Evolutionary conservation across 2,888 invertebrate species (phyloP), one percentile per base, ranked within the genome.

Genomic region (Drosophila kanekoi): DNA sequence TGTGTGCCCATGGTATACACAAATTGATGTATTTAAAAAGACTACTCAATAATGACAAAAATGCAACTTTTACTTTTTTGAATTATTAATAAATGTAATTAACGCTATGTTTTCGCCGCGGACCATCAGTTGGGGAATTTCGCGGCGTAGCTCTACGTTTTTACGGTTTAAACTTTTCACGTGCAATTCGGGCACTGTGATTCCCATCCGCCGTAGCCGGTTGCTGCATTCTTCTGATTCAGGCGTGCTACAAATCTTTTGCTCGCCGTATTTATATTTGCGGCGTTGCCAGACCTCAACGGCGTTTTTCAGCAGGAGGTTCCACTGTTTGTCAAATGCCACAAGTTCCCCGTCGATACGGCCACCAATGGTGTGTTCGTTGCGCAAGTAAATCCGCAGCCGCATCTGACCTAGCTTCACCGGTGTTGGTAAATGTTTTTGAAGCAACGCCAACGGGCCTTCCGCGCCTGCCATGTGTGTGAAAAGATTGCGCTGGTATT

Each of bases 311-410:
- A 98, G 93, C 5, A 96, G 96, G 81, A 99, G 92, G 93, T 99
- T 99, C 96, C 97, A 98, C 91, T 98, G 97, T 90, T 97, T 98
- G 93, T 99, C 99, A 92, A 97, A 99, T 3, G 97, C 97, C 16
- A 95, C 94, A 28, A 98, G 92, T 78, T 94, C 96, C 1, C 97
- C 99, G 69, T 95, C 94, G 67, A 97, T 94, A 68, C 94, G 94
- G 3, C 98, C 98, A 59, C 98, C 93, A 23, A 98, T 93, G 11
- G 95, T 95, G 38, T 93, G 93, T 23, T 94, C 95, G 78, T 95
- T 95, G 57, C 98, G 94, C 0, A 96, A 96, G 88, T 95, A 94
- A 44, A 92, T 85, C 37, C 85, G 89, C 2, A 93, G 67, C 3
- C 81, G 78, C 1, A 54, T 45, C 37, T 18, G 47, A 8, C 10